Evolutionary conservation across 2,113 vertebrate species (phyloP), one percentile per base, ranked within the genome.

Genomic region (human): DNA sequence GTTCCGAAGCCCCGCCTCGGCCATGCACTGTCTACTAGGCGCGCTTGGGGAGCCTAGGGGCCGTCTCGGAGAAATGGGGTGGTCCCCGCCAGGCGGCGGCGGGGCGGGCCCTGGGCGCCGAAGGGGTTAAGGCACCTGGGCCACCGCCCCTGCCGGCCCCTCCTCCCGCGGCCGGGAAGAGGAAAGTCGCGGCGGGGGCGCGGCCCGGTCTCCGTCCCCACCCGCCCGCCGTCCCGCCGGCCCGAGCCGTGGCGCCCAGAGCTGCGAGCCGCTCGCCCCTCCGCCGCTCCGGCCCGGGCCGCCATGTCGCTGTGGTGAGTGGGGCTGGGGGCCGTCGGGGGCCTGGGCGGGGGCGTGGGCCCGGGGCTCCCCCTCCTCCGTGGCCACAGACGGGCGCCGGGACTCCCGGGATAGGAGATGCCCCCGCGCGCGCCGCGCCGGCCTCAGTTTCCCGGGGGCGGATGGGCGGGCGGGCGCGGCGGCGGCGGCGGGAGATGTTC

Each of bases 291-390:
- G 75, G 93, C 79, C 89, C 86, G 96, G 95, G 93, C 96, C 96
- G 97, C 97, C 98, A 99, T 99, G 98, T 99, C 98, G 89, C 98
- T 97, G 97, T 98, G 98, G 98, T 99, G 96, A 99, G 98, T 98
- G 93, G 48, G 92, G 89, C 75, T 11, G 35, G 2, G 66, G 73
- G 72, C 70, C 9, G 57, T 64, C 61, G 52, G 16, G 40, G 55
- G 79, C 48, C 32, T 30, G 17, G 23, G 10, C 10, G 17, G 38
- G 16, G 52, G 61, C 12, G 27, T 13, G 64, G 27, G 75, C 27
- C 14, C 57, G 13, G 38, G 7, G 32, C 55, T 8, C 52, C 23
- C 61, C 61, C 27, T 64, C 27, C 61, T 64, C 61, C 27, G 61
- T 5, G 61, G 27, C 27, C 12, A 30, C 61, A 30, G 61, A 64